phyloP scores from a whole-genome alignment of 2,113 vertebrate species.

The Macquaria australasica region DNA sequence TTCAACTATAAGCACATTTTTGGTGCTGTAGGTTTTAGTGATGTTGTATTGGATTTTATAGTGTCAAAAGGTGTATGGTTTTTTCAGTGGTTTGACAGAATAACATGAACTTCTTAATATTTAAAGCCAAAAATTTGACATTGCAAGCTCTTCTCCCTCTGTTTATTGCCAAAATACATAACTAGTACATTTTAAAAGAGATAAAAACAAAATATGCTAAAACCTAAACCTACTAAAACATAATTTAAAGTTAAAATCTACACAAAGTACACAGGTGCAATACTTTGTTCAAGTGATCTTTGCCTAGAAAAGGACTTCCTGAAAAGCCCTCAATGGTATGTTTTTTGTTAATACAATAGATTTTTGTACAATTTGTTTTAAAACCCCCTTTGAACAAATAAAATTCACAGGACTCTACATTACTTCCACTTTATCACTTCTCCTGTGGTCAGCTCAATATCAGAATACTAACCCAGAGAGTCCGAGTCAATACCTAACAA shows the following conservation, averaged over 20 bases:
- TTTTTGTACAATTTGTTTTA: conserved; percentile 3
- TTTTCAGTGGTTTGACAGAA: neutral
- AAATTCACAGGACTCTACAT: conserved; percentile 6
- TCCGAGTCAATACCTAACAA: conserved; percentile 51
- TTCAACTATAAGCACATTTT: neutral
- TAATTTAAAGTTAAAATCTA: neutral
- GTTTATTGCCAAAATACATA: neutral
- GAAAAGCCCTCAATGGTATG: neutral
- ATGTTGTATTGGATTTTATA: neutral
- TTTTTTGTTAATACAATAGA: neutral
- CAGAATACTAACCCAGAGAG: conserved; percentile 20
- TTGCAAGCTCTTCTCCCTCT: neutral
- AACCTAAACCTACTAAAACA: neutral
- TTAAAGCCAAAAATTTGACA: neutral
- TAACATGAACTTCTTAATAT: neutral
- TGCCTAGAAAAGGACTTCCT: neutral
- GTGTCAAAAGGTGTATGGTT: neutral
- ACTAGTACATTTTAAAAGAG: neutral
- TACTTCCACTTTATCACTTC: conserved; percentile 26
- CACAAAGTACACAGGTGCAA: neutral
- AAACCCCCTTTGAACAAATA: conserved; percentile 16
- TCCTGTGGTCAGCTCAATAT: conserved; percentile 34
- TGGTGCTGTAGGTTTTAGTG: neutral
- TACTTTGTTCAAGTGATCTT: neutral
- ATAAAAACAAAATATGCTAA: neutral